phyloP scores from a whole-genome alignment of 2,113 vertebrate genomes.

The Cichladusa arquata region DNA sequence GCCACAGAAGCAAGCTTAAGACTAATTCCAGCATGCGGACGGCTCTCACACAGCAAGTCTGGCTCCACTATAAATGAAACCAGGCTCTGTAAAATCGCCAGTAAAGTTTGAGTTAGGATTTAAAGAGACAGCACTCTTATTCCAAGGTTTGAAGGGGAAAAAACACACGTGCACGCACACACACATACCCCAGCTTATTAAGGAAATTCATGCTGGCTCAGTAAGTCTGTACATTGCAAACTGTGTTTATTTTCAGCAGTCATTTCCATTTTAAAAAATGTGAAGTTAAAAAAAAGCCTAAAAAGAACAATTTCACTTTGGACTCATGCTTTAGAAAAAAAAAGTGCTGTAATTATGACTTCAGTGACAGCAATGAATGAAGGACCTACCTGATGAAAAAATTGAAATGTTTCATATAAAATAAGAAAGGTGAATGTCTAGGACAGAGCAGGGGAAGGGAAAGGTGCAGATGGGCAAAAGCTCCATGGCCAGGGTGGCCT shows the following conservation, averaged over 20 bases:
- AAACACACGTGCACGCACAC: not conserved
- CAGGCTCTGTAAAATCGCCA: constrained; percentile 89
- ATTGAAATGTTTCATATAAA: not conserved
- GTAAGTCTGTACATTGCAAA: constrained; percentile 64
- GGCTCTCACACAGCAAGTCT: constrained; percentile 86
- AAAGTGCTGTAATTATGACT: constrained; percentile 19
- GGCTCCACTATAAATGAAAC: constrained; percentile 93
- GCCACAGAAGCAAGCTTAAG: constrained; percentile 85
- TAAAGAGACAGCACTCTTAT: constrained; percentile 78
- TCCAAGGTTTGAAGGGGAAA: not conserved
- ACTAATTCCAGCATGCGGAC: constrained; percentile 86
- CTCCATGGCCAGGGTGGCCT: not conserved
- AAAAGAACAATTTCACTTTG: constrained; percentile 51
- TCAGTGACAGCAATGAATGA: not conserved
- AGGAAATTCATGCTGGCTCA: constrained; percentile 54
- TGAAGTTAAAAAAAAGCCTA: not conserved
- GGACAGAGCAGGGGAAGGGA: not conserved
- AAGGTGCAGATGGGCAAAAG: not conserved
- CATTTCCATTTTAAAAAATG: constrained; percentile 39
- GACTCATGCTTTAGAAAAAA: constrained; percentile 37
- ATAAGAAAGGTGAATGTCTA: not conserved
- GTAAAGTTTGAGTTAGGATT: constrained; percentile 83
- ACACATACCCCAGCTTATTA: constrained; percentile 30
- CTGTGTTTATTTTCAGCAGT: constrained; percentile 65
- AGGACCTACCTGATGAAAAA: not conserved